phyloP scores from a whole-genome alignment of 2,888 invertebrate genomes.

The Auanema freiburgensis region DNA sequence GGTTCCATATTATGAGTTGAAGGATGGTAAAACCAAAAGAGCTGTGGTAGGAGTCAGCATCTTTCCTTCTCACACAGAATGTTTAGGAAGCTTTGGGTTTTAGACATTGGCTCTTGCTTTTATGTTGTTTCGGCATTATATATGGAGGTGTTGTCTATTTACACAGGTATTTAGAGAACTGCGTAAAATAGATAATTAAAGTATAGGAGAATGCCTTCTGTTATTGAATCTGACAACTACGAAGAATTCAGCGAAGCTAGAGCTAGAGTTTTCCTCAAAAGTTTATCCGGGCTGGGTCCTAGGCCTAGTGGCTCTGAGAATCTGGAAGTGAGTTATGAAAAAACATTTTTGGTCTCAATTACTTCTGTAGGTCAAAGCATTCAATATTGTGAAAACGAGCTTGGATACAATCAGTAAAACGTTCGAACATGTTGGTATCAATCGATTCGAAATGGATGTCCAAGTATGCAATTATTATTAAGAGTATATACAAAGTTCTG shows the following conservation, averaged over 20 bases:
- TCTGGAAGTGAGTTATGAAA: constrained; percentile 36
- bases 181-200: neutral
- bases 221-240: constrained; percentile 23
- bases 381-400: constrained; percentile 29
- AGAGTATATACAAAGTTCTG: constrained; percentile 26
- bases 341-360: neutral
- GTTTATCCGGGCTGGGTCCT: constrained; percentile 54
- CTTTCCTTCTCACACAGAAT: neutral
- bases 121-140: constrained; percentile 46
- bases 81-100: constrained; percentile 51
- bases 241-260: constrained; percentile 41
- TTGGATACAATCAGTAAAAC: constrained; percentile 17
- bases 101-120: constrained; percentile 58
- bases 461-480: constrained; percentile 20
- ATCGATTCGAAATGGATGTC: constrained; percentile 38
- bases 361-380: constrained; percentile 26
- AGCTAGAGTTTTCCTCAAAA: constrained; percentile 50
- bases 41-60: constrained; percentile 8
- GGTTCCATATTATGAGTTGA: constrained; percentile 20
- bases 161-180: constrained; percentile 31
- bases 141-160: constrained; percentile 56
- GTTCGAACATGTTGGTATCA: constrained; percentile 21
- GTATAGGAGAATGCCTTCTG: constrained; percentile 39
- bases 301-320: constrained; percentile 57
- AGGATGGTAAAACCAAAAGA: constrained; percentile 25